These are phyloP conservation scores for Crocallis elinguaria DNA, from an alignment of 2,888 invertebrate genomes.

Conservation along the genomic window DNA sequence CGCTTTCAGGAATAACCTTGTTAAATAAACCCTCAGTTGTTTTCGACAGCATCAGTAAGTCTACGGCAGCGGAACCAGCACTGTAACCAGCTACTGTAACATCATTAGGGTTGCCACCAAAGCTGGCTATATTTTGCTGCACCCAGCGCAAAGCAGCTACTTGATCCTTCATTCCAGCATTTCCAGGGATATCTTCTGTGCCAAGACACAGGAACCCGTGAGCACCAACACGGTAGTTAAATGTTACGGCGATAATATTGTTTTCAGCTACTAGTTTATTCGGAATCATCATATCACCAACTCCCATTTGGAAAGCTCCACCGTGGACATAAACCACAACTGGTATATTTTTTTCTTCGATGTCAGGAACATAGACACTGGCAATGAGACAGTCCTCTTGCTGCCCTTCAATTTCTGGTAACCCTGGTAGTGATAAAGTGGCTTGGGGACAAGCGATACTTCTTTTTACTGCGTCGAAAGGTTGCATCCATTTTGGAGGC, in stretches of 20 bases:
- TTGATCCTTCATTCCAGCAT: slow-evolving; percentile 67
- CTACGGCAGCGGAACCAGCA: slow-evolving; percentile 53
- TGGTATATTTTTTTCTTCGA: slow-evolving; percentile 44
- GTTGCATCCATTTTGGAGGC: slow-evolving; percentile 43
- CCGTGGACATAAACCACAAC: slow-evolving; percentile 51
- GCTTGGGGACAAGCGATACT: slow-evolving; percentile 48
- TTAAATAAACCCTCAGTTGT: slow-evolving; percentile 53
- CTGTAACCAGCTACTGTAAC: slow-evolving; percentile 56
- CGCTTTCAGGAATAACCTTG: slow-evolving; percentile 60
- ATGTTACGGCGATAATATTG: slow-evolving; percentile 8
- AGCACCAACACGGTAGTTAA: slow-evolving; percentile 17
- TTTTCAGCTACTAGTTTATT: slow-evolving; percentile 35
- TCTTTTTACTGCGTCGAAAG: slow-evolving; percentile 45
- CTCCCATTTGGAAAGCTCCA: slow-evolving; percentile 45
- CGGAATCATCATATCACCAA: slow-evolving; percentile 27
- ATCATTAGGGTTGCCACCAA: slow-evolving; percentile 54
- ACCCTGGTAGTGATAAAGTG: too few species aligned
- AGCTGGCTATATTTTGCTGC: slow-evolving; percentile 57
- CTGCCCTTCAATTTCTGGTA: too few species aligned
- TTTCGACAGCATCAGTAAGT: slow-evolving; percentile 51
- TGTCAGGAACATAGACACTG: slow-evolving; percentile 61
- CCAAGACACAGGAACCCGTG: slow-evolving; percentile 64
- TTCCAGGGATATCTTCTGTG: slow-evolving; percentile 58
- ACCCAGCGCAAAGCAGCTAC: slow-evolving; percentile 60
- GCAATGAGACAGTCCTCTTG: slow-evolving; percentile 63